Evolutionary conservation across 1,140 invertebrate genomes (phyloP), one percentile per base, ranked within the genome.

Genomic region (Scylla paramamosain): DNA sequence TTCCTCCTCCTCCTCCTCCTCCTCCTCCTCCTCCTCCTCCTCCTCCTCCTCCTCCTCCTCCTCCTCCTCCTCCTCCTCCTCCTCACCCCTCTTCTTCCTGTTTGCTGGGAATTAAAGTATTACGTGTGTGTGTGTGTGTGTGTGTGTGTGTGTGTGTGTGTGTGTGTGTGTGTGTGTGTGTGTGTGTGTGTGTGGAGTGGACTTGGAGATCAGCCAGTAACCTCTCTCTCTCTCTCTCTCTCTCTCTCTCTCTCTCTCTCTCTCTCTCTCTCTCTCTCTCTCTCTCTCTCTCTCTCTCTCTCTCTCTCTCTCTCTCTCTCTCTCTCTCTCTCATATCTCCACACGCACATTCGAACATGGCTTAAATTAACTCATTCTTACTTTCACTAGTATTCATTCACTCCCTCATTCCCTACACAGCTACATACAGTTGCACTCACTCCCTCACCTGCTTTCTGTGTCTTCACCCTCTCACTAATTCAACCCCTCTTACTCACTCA

Each of bases 201-300:
- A 77, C 67, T 77, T 77, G 67, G 59, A 77, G 67, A 77, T n/a
- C 20, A 77, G 67, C 67, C 67, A 77, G 67, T 77, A 84, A 84
- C 88, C 46, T 77, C 52, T 77, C 91, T 92, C 52, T 20, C n/a
- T 67, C 28, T 39, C 52, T 45, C 87, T n/a, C 77, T 67, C 87
- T 86, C 93, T 90, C 31, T 77, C 89, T 77, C 32, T 59, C 89
- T 52, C 86, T 52, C 32, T 67, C 86, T 94, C 59, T 45, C 87
- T 52, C 77, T 25, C 87, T 94, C 83, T 31, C 29, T 28, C 93
- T 94, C 39, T 16, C 29, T 59, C 59, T 48, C 83, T 14, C 1
- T 4, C 29, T 59, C 52, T n/a, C 77, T 67, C 87, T 86, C 93
- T 90, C 31, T 77, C 89, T 77, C 32, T 59, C 89, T 52, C 86